These are phyloP conservation scores for Tupiocoris notatus DNA, from an alignment of 2,888 invertebrate genomes.

Conservation along the genomic window DNA sequence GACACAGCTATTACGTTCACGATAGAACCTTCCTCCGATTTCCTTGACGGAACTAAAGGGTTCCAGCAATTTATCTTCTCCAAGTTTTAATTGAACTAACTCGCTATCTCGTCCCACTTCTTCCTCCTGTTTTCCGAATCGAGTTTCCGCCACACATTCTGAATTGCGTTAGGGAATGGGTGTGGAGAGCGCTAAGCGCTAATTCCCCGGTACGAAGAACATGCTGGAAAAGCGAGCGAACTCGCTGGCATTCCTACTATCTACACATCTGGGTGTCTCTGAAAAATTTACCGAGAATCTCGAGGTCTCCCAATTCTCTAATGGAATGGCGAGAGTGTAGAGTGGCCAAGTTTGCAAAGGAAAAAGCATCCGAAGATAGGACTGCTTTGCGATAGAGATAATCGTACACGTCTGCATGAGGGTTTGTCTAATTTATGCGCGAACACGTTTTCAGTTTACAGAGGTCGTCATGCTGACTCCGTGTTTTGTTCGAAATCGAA, in stretches of 20 bases:
- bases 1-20: neutral
- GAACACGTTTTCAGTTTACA: neutral
- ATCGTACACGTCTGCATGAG: neutral
- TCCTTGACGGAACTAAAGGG: too few relatives aligned
- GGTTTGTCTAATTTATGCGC: neutral
- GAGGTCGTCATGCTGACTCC: neutral
- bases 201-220: neutral
- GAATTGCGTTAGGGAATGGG: neutral
- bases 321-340: neutral
- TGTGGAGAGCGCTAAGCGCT: too few relatives aligned
- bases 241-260: neutral
- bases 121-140: too few relatives aligned
- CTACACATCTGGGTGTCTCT: neutral
- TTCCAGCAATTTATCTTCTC: neutral
- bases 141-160: neutral
- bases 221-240: neutral
- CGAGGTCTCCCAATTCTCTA: neutral
- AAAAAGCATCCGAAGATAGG: too few relatives aligned
- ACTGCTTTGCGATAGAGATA: too few relatives aligned
- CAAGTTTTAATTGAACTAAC: neutral
- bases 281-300: neutral
- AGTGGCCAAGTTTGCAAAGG: neutral
- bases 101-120: neutral
- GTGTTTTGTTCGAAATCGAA: neutral
- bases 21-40: neutral